Evolutionary conservation across 2,888 invertebrate species (phyloP).

Genomic region (Morpho helenor): DNA sequence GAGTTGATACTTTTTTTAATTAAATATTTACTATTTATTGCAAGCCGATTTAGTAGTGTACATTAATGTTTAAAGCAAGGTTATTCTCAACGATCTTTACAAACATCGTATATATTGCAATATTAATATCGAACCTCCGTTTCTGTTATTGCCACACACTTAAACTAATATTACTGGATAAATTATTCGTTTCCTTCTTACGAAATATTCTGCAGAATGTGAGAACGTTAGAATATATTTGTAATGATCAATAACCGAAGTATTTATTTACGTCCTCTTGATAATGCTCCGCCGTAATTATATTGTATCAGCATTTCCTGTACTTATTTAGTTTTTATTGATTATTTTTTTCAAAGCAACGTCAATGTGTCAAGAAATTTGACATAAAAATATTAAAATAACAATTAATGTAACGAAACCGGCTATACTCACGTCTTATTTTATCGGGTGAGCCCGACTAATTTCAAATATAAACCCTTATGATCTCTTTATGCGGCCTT

Average conservation of each 20-base stretch:
- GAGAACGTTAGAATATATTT: constrained; percentile 12
- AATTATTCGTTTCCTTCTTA: constrained; percentile 30
- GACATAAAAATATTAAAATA: no score
- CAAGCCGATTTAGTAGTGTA: no score
- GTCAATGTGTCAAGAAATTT: no score
- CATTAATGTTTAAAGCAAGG: constrained; percentile 3
- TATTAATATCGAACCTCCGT: constrained; percentile 11
- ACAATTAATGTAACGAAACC: no score
- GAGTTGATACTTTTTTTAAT: no score
- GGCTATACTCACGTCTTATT: no score
- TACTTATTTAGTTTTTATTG: neutral
- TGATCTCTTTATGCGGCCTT: no score
- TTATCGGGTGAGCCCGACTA: no score
- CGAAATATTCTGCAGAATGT: constrained; percentile 20
- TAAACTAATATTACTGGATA: constrained; percentile 24
- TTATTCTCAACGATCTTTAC: constrained; percentile 3
- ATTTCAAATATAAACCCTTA: no score
- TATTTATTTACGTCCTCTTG: neutral
- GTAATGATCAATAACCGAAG: constrained; percentile 12
- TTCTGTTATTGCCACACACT: constrained; percentile 29
- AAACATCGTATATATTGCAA: constrained; percentile 1
- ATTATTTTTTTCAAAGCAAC: no score
- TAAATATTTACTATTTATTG: no score
- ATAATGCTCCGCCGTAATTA: constrained; percentile 6
- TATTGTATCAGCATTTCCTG: constrained; percentile 7